phyloP scores from a whole-genome alignment of 2,888 invertebrate genomes.

The Girardia tigrina region DNA sequence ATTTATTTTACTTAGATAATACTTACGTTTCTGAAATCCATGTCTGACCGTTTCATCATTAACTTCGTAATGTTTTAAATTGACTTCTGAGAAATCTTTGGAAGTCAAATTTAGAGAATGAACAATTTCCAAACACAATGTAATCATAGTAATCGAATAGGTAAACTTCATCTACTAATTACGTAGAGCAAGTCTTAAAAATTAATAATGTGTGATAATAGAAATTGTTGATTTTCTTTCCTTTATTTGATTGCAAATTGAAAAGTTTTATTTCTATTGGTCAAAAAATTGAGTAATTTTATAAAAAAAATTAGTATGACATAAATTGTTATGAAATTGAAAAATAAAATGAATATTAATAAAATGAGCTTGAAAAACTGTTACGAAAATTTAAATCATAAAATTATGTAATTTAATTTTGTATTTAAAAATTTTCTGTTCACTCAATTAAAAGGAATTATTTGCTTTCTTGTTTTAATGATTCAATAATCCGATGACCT shows the following conservation, averaged over 20 bases:
- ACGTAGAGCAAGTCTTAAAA: background rate
- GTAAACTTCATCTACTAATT: background rate
- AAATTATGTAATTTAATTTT: too few species aligned
- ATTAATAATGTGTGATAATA: background rate
- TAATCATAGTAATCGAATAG: background rate
- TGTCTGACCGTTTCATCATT: background rate
- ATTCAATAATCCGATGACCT: too few species aligned
- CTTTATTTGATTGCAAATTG: background rate
- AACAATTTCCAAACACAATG: background rate
- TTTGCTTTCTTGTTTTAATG: too few species aligned
- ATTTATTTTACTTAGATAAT: background rate
- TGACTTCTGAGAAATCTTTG: background rate
- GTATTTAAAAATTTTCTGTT: too few species aligned
- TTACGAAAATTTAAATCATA: too few species aligned
- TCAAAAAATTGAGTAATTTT: too few species aligned
- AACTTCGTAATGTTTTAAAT: background rate
- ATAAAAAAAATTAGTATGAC: too few species aligned
- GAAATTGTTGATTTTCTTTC: slow-evolving; percentile 23
- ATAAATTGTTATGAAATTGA: too few species aligned
- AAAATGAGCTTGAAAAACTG: too few species aligned
- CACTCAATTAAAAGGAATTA: too few species aligned
- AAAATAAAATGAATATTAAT: too few species aligned
- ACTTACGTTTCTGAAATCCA: background rate
- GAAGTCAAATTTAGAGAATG: background rate
- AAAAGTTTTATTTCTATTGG: background rate